Conservation (phyloP, 2,797 vertebrate genomes). For the Sebastes minor region DNA sequence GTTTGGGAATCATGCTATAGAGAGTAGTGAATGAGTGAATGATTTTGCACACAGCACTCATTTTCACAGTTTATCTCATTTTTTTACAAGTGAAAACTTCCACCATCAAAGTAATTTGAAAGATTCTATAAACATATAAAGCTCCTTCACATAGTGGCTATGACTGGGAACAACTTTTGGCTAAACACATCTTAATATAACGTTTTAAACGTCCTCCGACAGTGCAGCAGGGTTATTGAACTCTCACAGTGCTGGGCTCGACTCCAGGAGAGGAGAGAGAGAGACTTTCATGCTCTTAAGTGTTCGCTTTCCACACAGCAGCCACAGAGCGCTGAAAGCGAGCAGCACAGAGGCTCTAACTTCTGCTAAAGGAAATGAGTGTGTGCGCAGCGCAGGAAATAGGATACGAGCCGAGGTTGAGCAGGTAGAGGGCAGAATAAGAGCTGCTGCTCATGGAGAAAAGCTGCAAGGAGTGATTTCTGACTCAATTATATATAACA, state of each 20-base stretch:
- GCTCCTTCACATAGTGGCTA: background rate
- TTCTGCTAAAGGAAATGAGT: slow-evolving; percentile 53
- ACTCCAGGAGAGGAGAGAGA: slow-evolving; percentile 44
- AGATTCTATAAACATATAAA: background rate
- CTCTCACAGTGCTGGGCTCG: slow-evolving; percentile 41
- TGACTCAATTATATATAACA: slow-evolving; percentile 40
- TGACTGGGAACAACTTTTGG: background rate
- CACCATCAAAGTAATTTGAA: background rate
- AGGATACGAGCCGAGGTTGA: slow-evolving; percentile 54
- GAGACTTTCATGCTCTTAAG: slow-evolving; percentile 30
- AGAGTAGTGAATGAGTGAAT: background rate
- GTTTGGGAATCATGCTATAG: background rate
- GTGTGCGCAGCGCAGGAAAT: slow-evolving; percentile 43
- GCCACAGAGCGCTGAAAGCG: slow-evolving; percentile 42
- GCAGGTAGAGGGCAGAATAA: slow-evolving; percentile 44
- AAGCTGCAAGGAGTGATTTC: slow-evolving; percentile 40
- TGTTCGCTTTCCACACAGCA: slow-evolving; percentile 45
- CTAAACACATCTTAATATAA: slow-evolving; percentile 1
- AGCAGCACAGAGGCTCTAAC: slow-evolving; percentile 34
- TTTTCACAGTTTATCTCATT: background rate
- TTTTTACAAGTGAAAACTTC: background rate
- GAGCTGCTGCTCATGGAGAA: slow-evolving; percentile 6
- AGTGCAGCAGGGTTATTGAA: slow-evolving; percentile 30
- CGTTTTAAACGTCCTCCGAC: slow-evolving; percentile 19
- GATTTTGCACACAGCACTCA: background rate